phyloP scores from a whole-genome alignment of 2,113 vertebrate genomes.

The Fregetta grallaria region DNA sequence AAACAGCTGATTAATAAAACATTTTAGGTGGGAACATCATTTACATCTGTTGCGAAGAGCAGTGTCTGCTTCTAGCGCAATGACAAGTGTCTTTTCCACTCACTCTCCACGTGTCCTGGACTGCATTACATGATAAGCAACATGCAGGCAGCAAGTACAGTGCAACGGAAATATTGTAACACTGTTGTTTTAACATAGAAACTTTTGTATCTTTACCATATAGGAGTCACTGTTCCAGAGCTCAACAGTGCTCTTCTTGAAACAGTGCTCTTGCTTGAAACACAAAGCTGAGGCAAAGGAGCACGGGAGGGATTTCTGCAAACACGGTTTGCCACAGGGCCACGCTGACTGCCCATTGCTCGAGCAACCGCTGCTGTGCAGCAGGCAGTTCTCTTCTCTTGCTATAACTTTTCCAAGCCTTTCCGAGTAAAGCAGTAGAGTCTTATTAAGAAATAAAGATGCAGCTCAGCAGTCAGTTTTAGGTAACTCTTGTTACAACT shows the following conservation, averaged over 20 bases:
- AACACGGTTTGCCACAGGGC: background rate
- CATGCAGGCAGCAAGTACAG: rapidly evolving
- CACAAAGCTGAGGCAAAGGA: background rate
- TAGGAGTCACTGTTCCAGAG: background rate
- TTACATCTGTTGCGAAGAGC: background rate
- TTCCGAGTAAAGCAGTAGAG: background rate
- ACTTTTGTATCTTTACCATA: background rate
- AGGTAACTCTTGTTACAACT: background rate
- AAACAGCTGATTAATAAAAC: background rate
- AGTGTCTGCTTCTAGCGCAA: background rate
- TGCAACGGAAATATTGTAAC: background rate
- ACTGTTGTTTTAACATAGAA: background rate
- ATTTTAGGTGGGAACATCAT: background rate
- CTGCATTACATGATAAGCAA: background rate
- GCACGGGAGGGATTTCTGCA: background rate
- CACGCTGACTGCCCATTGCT: rapidly evolving
- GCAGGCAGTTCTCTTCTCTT: background rate
- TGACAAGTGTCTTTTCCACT: background rate
- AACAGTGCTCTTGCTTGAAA: background rate
- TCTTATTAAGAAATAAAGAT: background rate
- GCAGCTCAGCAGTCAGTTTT: background rate
- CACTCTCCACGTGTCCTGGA: rapidly evolving
- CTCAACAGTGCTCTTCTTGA: background rate
- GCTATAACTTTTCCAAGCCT: background rate
- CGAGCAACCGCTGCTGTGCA: background rate